Conservation (phyloP, 2,113 vertebrate genomes). For the Oreochromis niloticus region DNA sequence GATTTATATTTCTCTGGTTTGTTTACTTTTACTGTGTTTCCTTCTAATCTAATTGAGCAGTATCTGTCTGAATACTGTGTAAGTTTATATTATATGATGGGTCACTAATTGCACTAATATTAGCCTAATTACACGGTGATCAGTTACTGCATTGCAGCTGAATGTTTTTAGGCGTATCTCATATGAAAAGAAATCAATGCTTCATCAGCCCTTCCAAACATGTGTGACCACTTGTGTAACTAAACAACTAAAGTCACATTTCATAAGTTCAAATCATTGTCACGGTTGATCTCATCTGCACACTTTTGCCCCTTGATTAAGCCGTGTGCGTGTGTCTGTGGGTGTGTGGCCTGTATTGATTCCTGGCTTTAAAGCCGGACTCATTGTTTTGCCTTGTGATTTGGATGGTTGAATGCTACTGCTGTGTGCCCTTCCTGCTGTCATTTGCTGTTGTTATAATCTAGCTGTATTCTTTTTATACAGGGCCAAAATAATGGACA, state of each 20-base stretch:
- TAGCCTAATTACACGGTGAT: not conserved
- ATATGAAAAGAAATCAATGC: not conserved
- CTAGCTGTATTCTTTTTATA: not conserved
- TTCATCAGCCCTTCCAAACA: not conserved
- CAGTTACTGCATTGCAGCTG: not conserved
- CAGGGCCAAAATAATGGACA: not conserved
- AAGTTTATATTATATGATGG: not conserved
- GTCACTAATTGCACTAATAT: not conserved
- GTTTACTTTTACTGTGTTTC: not conserved
- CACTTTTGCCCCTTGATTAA: constrained; percentile 28
- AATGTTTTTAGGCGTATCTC: not conserved
- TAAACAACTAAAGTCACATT: not conserved
- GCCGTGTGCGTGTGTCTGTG: not conserved
- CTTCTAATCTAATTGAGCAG: not conserved
- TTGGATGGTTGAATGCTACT: not conserved
- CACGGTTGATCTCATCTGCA: not conserved
- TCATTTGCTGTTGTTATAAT: constrained; percentile 11
- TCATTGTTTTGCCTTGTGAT: constrained; percentile 14
- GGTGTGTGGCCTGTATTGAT: not conserved
- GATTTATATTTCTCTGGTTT: not conserved
- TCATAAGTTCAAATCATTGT: not conserved
- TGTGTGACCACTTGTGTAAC: not conserved
- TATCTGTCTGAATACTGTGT: not conserved
- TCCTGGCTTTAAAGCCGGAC: not conserved
- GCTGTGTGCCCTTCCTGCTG: not conserved